A percentile compares a stretch with the other conserved stretches of the same genome.
Evolutionary conservation across 2,888 invertebrate species (phyloP).

Genomic region (Calameuta pallipes): DNA sequence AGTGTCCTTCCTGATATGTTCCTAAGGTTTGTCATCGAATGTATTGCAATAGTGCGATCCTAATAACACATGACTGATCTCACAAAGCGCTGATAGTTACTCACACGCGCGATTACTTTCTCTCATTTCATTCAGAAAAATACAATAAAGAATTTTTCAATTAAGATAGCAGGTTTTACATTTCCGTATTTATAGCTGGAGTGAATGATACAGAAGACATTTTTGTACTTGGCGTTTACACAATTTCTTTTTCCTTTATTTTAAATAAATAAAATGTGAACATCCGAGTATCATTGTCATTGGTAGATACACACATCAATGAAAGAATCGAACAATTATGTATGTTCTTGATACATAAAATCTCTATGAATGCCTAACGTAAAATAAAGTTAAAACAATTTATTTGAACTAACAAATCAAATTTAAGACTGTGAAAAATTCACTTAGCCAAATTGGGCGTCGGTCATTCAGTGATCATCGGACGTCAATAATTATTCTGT

Average conservation of each 20-base stretch:
- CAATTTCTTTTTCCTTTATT: constrained; percentile 30
- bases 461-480: not conserved
- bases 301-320: not conserved
- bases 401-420: not conserved
- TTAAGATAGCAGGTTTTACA: constrained; percentile 17
- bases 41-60: constrained; percentile 1
- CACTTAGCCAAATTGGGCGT: not conserved
- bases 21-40: constrained; percentile 33
- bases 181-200: constrained; percentile 27
- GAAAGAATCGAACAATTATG: not conserved
- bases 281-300: constrained; percentile 20
- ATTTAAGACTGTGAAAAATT: not conserved
- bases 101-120: constrained; percentile 42
- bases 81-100: constrained; percentile 39
- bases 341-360: not conserved
- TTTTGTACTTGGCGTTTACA: constrained; percentile 54
- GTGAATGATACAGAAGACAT: constrained; percentile 29
- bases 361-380: not conserved
- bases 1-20: constrained; percentile 43
- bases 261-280: constrained; percentile 21
- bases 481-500: constrained; percentile 25
- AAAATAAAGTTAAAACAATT: not conserved
- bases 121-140: not conserved
- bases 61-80: not conserved
- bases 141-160: constrained; percentile 16